phyloP scores from a whole-genome alignment of 2,797 vertebrate genomes.

The Liparis tanakae region DNA sequence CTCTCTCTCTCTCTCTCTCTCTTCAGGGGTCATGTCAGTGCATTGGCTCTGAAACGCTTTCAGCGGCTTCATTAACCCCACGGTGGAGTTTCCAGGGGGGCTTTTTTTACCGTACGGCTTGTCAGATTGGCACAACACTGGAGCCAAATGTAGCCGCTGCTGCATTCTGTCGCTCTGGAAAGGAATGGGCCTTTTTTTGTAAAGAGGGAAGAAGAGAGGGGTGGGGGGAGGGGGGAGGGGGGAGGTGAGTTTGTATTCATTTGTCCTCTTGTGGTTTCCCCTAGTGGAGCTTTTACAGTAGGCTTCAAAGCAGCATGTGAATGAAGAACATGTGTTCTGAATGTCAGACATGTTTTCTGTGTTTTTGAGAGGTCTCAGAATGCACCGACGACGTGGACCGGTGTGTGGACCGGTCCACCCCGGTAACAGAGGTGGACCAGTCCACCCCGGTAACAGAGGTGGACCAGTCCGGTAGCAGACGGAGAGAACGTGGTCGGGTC shows the following conservation, averaged over 20 bases:
- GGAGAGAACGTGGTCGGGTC: slow-evolving; percentile 23
- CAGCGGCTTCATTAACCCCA: slow-evolving; percentile 50
- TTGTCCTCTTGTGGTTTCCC: slow-evolving; percentile 63
- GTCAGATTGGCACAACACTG: slow-evolving; percentile 42
- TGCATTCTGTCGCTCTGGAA: slow-evolving; percentile 30
- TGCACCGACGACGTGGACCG: background rate
- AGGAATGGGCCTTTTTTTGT: background rate
- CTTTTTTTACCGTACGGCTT: slow-evolving; percentile 16
- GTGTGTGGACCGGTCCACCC: background rate
- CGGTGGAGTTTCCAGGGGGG: slow-evolving; percentile 38
- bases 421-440: background rate
- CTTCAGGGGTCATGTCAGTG: slow-evolving; percentile 33
- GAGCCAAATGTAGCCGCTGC: slow-evolving; percentile 44
- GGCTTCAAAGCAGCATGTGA: slow-evolving; percentile 50
- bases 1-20: slow-evolving; percentile 23
- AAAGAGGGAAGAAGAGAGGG: too few species aligned
- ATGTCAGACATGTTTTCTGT: slow-evolving; percentile 51
- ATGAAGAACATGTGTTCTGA: slow-evolving; percentile 48
- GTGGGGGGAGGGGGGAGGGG: slow-evolving; percentile 18
- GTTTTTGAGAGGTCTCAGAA: slow-evolving; percentile 12
- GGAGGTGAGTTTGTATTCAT: slow-evolving; percentile 44
- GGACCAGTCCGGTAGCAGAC: background rate
- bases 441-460: background rate
- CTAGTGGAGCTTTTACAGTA: slow-evolving; percentile 50
- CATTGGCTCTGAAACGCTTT: slow-evolving; percentile 48